Conservation (phyloP, 2,113 vertebrate species). For the Pitta sordida region DNA sequence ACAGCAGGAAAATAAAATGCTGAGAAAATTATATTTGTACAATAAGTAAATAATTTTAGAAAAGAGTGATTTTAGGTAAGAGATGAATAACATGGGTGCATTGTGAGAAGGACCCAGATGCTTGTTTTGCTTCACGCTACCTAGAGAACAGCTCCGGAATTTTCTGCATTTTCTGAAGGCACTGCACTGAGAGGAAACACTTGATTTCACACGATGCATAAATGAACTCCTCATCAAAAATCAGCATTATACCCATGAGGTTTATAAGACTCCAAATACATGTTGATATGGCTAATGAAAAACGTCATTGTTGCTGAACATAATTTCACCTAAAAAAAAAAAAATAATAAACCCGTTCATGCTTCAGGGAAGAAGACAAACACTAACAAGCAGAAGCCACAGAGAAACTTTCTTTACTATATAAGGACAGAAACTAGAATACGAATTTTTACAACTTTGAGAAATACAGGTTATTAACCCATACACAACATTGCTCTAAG, state of each 20-base stretch:
- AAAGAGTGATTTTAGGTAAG: background rate
- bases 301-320: background rate
- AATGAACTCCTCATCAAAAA: background rate
- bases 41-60: background rate
- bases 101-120: background rate
- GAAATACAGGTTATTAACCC: background rate
- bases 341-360: background rate
- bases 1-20: constrained; percentile 2
- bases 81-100: background rate
- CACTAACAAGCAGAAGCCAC: background rate
- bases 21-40: background rate
- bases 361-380: background rate
- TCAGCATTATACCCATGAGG: background rate
- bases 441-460: background rate
- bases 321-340: background rate
- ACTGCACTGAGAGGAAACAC: background rate
- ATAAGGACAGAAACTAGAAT: background rate
- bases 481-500: background rate
- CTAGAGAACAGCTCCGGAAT: background rate
- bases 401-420: background rate
- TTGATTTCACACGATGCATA: background rate
- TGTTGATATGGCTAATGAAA: background rate
- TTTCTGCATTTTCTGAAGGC: background rate
- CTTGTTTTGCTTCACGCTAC: background rate
- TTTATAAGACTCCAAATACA: background rate